These are phyloP conservation scores for Ypsolopha scabrella DNA, from an alignment of 2,888 invertebrate genomes.

Conservation along the genomic window DNA sequence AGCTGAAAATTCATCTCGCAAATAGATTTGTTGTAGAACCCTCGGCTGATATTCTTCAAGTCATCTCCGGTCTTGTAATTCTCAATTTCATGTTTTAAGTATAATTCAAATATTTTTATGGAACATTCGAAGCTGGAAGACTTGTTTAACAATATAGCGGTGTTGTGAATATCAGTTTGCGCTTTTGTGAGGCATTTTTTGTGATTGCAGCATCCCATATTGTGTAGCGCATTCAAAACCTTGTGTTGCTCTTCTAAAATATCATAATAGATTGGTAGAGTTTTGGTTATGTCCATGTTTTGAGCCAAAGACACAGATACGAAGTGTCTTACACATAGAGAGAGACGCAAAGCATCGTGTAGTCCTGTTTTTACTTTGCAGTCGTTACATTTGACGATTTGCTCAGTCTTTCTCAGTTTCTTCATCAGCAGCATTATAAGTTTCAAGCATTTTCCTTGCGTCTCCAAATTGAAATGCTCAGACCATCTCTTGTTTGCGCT, in stretches of 20 bases:
- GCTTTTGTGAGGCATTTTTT: constrained; percentile 39
- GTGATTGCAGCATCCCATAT: constrained; percentile 31
- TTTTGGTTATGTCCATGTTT: constrained; percentile 18
- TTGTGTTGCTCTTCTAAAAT: constrained; percentile 31
- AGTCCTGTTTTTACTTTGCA: constrained; percentile 35
- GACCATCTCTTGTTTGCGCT: constrained; percentile 11
- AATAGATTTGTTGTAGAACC: constrained; percentile 52
- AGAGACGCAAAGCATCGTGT: constrained; percentile 43
- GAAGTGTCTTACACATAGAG: constrained; percentile 35
- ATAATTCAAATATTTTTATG: constrained; percentile 40
- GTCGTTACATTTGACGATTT: constrained; percentile 45
- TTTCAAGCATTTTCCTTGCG: constrained; percentile 29
- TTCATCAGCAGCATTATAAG: constrained; percentile 30
- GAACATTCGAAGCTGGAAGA: constrained; percentile 33
- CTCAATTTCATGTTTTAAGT: constrained; percentile 34
- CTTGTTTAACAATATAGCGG: constrained; percentile 41
- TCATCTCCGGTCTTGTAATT: constrained; percentile 20
- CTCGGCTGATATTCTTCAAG: constrained; percentile 39
- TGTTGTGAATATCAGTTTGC: constrained; percentile 50
- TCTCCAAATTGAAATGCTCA: constrained; percentile 15
- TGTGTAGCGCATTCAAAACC: constrained; percentile 26
- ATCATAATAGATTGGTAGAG: constrained; percentile 18
- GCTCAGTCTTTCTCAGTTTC: constrained; percentile 25
- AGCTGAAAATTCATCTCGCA: constrained; percentile 41
- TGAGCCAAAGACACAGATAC: constrained; percentile 22